Base-by-base conservation (phyloP, 2,888 invertebrate genomes). In the Nebria salina region DNA sequence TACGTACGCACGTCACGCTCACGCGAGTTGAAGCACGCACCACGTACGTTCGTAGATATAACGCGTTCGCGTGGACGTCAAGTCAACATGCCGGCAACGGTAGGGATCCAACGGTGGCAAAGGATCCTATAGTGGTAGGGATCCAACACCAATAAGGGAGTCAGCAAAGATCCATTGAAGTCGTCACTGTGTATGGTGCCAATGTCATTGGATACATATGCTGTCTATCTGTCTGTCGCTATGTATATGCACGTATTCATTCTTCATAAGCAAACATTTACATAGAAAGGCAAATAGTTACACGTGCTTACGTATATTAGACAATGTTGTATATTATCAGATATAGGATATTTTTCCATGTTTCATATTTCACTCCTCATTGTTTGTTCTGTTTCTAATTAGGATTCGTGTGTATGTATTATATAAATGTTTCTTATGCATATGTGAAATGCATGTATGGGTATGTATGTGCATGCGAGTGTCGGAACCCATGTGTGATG, bases 41-140 rank as follows among this genome's bases (percentile, higher is more conserved):
- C 77, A 77, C 77, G 72, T 72, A 77, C 77, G 77, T 77, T 72
- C 72, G 77, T 70, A 72, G 72, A 77, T 77, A 77, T 77, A 43
- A 77, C 77, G 72, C 13, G 66, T 65, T 41, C 42, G 43, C 41
- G 42, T 41, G 68, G 15, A 15, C 54, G 54, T 54, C 11, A 54
- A 54, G 54, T 54, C 54, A 54, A 2, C 54, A 54, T 54, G 54
- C 13, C 54, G 54, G 34, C 34, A 34, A 34, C 34, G 34, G 34
- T 34, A 34, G 34, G 34, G 34, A 34, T 34, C 34, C 34, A 34
- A 34, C 34, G 34, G 34, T 5, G 2, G 34, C 34, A 34, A 34
- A 11, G 54, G 54, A 54, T 54, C 54, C 54, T 11, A 8, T 54
- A 13, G 54, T 13, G 13, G 54, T 4, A 54, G 54, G 7, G 54